Base-by-base conservation (phyloP, 1,140 invertebrate genomes). In the Conus ventricosus region DNA sequence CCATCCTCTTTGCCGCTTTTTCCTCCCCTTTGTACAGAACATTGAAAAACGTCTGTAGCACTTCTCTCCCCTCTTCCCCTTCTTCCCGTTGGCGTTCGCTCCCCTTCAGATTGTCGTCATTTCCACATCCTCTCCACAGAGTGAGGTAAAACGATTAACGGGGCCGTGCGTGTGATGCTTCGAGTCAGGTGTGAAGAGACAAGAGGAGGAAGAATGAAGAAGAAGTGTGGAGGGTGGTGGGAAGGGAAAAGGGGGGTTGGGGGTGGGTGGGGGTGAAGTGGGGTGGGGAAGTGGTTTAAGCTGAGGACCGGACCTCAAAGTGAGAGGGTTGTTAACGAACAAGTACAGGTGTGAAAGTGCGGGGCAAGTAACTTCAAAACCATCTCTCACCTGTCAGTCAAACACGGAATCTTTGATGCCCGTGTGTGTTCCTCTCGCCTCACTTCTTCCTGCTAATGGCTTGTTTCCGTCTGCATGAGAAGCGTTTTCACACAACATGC, bases 131-230 rank as follows among this genome's bases (percentile, higher is more conserved):
- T 71, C 20, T 71, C 23, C 23, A 71, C 67, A 20, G 11, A 71
- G 67, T 71, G 67, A 71, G 67, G 67, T 71, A 71, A 71, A 71
- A 23, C 67, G 67, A 71, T 71, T 71, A 71, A 71, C 67, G 67
- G 67, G 6, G 15, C 67, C 67, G 67, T 71, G 67, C 13, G 13
- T 13, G 13, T 71, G 67, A 71, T 23, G 67, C 23, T 23, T n/a
- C 13, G 67, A 71, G 67, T 71, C 67, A 71, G 67, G 67, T 71
- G 67, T 71, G 67, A 71, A 71, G 67, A 71, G 23, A 71, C 67
- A 71, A 71, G 67, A 71, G 23, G 23, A 23, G 67, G 10, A 63
- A 11, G 23, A 4, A 20, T 7, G 17, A 8, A 8, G 67, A 1
- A 71, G 67, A 23, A 23, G 39, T 39, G 39, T 39, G 67, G 67